Evolutionary conservation across 53 echinoderm and acorn worm genomes (phyloP), one percentile per base, ranked within the genome.

Genomic region (Antedon mediterranea): DNA sequence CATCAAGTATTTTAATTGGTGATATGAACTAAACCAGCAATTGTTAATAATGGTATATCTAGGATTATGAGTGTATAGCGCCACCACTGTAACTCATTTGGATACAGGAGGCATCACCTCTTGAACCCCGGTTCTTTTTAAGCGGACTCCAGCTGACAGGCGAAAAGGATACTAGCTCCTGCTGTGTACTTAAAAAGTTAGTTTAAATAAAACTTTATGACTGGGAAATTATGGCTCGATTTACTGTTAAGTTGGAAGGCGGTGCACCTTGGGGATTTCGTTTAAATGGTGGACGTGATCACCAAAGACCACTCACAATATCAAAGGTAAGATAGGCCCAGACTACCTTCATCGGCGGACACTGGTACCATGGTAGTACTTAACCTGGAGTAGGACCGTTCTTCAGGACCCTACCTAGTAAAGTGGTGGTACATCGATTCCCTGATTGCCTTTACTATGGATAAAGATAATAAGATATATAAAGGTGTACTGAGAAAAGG

Each of bases 301-400:
- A 72, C 31, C 84, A 78, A 71, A 44, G 43, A 42, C 85, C 87
- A 14, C 71, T 90, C n/a, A 32, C 79, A 32, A 83, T 90, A 70
- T 81, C 90, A 6, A 90, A 90, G 90, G 90, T 90, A 44, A 90
- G 90, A 37, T n/a, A n/a, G n/a, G n/a, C n/a, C n/a, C n/a, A n/a
- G n/a, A n/a, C n/a, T n/a, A n/a, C n/a, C n/a, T n/a, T n/a, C n/a
- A n/a, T n/a, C n/a, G n/a, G n/a, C n/a, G 13, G 13, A 23, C 13
- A 44, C 13, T 44, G 23, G 57, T 23, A 44, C 13, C 23, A 23
- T 44, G 57, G 13, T 23, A 44, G n/a, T n/a, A n/a, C n/a, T n/a
- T n/a, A n/a, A n/a, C n/a, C n/a, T n/a, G n/a, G n/a, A n/a, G n/a
- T n/a, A n/a, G n/a, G n/a, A n/a, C n/a, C n/a, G n/a, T n/a, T n/a